Evolutionary conservation across 2,797 vertebrate species (phyloP).

Genomic region (Phataginus tricuspis): DNA sequence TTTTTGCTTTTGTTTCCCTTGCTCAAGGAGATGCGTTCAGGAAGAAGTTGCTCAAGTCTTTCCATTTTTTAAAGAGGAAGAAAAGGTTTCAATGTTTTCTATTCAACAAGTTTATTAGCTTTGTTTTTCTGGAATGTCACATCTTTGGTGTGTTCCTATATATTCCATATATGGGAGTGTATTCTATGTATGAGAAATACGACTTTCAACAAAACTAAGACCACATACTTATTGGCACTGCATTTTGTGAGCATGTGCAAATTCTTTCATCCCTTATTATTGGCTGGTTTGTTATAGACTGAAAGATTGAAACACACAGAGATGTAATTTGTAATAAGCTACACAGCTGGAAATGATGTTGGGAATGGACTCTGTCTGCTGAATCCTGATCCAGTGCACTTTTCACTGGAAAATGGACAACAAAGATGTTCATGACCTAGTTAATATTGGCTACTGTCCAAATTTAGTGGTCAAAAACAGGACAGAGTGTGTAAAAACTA

Average conservation of each 20-base stretch:
- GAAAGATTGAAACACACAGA: background rate
- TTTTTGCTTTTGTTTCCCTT: no score
- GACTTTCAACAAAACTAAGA: background rate
- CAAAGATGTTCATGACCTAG: background rate
- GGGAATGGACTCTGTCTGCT: background rate
- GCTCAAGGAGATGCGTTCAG: no score
- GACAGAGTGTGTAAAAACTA: slow-evolving; percentile 38
- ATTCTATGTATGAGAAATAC: background rate
- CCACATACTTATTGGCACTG: background rate
- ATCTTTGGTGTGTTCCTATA: background rate
- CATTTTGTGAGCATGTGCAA: background rate
- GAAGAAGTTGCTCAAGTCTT: background rate
- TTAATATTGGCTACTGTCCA: slow-evolving; percentile 26
- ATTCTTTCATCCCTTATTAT: background rate
- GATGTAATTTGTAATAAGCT: background rate
- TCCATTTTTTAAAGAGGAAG: background rate
- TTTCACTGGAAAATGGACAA: slow-evolving; percentile 25
- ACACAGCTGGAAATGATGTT: background rate
- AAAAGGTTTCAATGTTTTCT: background rate
- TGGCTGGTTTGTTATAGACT: background rate
- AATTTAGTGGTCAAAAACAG: slow-evolving; percentile 2
- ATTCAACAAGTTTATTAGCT: background rate
- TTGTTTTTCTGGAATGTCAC: background rate
- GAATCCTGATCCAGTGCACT: background rate
- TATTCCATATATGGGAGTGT: background rate